Evolutionary conservation across 2,113 vertebrate genomes (phyloP), one percentile per base, ranked within the genome.

Genomic region (Brienomyrus longianalis): DNA sequence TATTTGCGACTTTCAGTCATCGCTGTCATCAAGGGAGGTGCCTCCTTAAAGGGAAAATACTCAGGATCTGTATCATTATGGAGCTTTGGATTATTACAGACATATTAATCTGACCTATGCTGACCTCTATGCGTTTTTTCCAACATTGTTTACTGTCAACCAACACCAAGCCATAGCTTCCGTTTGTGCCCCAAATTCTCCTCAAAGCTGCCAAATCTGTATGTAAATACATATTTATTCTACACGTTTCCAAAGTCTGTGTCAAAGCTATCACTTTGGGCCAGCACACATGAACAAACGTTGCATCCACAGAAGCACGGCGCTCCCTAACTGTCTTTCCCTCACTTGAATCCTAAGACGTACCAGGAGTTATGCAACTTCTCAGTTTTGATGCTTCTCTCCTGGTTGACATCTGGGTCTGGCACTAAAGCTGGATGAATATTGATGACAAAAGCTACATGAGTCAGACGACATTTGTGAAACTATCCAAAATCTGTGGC

Each of bases 331-430:
- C 74, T 83, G 11, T 43, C 17, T 15, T 86, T 70, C 27, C 3
- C 23, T 62, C 7, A n/a, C 43, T 66, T 31, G 9, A n/a, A 86
- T 52, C n/a, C 43, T 70, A 15, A 86, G 56, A 48, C 5, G 8
- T n/a, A 21, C 23, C 83, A 70, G 50, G 56, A 86, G 66, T 86
- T 86, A 86, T 70, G 54, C 83, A 86, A 59, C 47, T 51, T 51
- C 83, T 66, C 39, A 13, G n/a, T 89, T 89, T 89, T 66, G 27
- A 86, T 39, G 48, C n/a, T 45, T 70, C 43, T 86, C 83, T 86
- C 51, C 39, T 90, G 48, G 66, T 66, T 88, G 89, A 77, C 89
- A 90, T 86, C 85, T 87, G 66, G 51, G 39, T 35, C 47, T 52
- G 62, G 74, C 59, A 31, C 27, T n/a, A 87, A 80, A 27, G 48